Evolutionary conservation across 1,140 invertebrate species (phyloP).

Genomic region (Trigoniulus corallinus): DNA sequence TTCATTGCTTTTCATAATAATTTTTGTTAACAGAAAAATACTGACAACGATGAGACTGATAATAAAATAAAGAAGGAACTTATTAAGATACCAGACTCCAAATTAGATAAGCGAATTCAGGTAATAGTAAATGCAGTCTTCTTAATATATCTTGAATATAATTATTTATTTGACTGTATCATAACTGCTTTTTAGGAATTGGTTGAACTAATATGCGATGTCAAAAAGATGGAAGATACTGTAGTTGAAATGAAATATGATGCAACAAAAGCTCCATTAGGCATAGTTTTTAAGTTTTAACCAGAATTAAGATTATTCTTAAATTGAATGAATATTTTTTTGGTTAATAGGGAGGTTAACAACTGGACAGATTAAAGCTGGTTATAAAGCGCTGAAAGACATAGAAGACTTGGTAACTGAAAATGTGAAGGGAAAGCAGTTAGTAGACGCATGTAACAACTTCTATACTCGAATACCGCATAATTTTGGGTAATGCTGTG

Average conservation of each 20-base stretch:
- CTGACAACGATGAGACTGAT: too few relatives aligned
- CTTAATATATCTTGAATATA: too few relatives aligned
- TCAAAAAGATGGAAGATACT: slow-evolving; percentile 35
- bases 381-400: slow-evolving; percentile 33
- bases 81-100: too few relatives aligned
- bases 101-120: too few relatives aligned
- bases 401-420: slow-evolving; percentile 25
- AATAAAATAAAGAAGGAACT: too few relatives aligned
- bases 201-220: slow-evolving; percentile 37
- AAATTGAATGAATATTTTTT: neutral
- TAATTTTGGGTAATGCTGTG: slow-evolving; percentile 32
- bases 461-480: slow-evolving; percentile 43
- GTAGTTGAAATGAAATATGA: slow-evolving; percentile 32
- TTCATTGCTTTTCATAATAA: too few relatives aligned
- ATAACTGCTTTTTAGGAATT: slow-evolving; percentile 34
- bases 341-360: slow-evolving; percentile 33
- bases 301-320: slow-evolving; percentile 1
- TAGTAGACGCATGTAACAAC: slow-evolving; percentile 30
- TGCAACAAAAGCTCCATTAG: slow-evolving; percentile 21
- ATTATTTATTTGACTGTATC: too few relatives aligned
- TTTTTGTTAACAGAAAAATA: too few relatives aligned
- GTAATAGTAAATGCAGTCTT: too few relatives aligned
- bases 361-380: slow-evolving; percentile 34
- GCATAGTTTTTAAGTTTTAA: too few relatives aligned
- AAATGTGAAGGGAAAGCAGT: slow-evolving; percentile 8